Conservation (phyloP, 2,113 vertebrate genomes). For the Platichthys stellatus region DNA sequence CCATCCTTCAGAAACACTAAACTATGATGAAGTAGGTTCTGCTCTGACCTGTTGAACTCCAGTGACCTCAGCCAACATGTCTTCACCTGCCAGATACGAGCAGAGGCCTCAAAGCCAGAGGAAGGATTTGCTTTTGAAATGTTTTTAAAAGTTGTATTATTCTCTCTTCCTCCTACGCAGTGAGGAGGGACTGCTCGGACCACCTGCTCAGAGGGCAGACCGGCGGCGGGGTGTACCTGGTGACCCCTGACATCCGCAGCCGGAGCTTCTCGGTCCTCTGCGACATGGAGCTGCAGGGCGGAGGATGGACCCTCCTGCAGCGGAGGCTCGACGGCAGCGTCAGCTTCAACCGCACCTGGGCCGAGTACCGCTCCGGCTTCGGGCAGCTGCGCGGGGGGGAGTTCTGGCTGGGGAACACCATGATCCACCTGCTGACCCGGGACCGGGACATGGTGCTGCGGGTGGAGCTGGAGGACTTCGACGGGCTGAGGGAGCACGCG, state of each 20-base stretch:
- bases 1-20: neutral
- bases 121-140: neutral
- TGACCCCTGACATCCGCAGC: constrained; percentile 85
- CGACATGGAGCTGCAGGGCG: constrained; percentile 90
- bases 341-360: constrained; percentile 92
- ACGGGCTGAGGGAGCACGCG: constrained; percentile 84
- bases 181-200: constrained; percentile 90
- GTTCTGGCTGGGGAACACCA: constrained; percentile 95
- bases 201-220: constrained; percentile 78
- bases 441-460: constrained; percentile 90
- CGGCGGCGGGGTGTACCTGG: constrained; percentile 84
- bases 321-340: constrained; percentile 88
- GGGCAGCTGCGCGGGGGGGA: constrained; percentile 86
- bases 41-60: constrained; percentile 28
- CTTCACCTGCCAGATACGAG: constrained; percentile 13
- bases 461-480: constrained; percentile 93
- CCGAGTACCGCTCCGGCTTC: constrained; percentile 91
- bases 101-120: neutral
- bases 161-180: neutral
- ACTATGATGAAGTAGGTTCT: neutral
- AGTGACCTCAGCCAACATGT: neutral
- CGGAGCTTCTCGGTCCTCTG: constrained; percentile 88
- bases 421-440: constrained; percentile 91
- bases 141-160: too few relatives aligned
- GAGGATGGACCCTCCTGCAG: constrained; percentile 94